Evolutionary conservation across 2,888 invertebrate genomes (phyloP), one percentile per base, ranked within the genome.

Genomic region (Drosophila acutilabella): DNA sequence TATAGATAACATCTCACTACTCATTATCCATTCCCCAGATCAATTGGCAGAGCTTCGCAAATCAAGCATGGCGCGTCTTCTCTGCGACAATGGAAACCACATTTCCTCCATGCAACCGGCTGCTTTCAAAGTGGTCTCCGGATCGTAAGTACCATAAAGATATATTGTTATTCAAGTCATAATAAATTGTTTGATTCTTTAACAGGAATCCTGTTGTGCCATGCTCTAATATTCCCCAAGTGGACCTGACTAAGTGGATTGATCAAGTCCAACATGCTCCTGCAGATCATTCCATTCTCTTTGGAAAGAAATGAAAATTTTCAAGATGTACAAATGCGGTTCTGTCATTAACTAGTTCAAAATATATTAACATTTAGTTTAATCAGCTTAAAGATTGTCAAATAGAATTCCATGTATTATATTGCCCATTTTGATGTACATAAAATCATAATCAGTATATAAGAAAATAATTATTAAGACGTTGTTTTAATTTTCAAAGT

Each of bases 31-130:
- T n/a, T 0, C 30, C 57, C 18, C 33, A 93, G 95, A 93, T 74
- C 97, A 97, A 95, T 92, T 97, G 44, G 93, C 93, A 68, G 96
- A 96, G 93, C 94, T 97, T 81, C 95, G 96, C 57, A 96, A 96
- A 89, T 93, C 95, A 0, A 96, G 95, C 38, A 94, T 97, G 92
- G 95, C 97, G 0, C 94, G 96, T 51, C 91, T 97, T 26, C 93
- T 97, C 64, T 97, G 97, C 89, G 96, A 97, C 90, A 97, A 97
- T 91, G 95, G 95, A 0, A 95, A 96, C 80, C 92, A 94, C 47
- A 94, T 96, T 8, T 88, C 93, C 71, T 93, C 94, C 54, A 94
- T 96, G 90, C 96, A 96, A 90, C 93, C 93, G 0, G 93, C 93
- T 77, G 95, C 95, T 0, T 96, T 96, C 89, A 93, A 94, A 86